Percentiles rank a stretch among this genome's conserved stretches.
phyloP scores from a whole-genome alignment of 53 echinoderm and acorn worm genomes.

The Luidia sarsii region DNA sequence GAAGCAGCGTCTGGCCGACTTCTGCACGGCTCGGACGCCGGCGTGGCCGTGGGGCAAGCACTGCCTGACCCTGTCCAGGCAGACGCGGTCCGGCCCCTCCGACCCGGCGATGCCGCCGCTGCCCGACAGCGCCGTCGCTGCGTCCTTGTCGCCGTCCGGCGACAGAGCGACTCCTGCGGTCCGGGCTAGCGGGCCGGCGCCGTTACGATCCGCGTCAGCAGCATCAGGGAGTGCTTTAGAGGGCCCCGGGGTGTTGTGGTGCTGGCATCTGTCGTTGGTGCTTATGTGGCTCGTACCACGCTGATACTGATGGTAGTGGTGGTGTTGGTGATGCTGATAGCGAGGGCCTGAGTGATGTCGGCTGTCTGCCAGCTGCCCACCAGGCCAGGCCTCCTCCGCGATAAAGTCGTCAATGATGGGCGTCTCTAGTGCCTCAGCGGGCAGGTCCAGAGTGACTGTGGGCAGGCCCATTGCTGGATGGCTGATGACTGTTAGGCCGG shows the following conservation, averaged over 20 bases:
- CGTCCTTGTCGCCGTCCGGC: not conserved
- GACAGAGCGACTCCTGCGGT: not conserved
- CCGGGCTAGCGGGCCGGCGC: conserved; percentile 24
- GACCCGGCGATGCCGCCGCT: conserved; percentile 7
- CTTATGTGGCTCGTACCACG: not conserved
- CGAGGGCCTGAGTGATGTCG: not conserved
- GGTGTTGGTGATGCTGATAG: not conserved
- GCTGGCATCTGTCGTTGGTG: conserved; percentile 29
- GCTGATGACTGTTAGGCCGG: not conserved
- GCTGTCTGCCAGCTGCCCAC: not conserved
- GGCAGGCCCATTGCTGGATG: conserved; percentile 47
- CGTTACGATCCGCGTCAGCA: not conserved
- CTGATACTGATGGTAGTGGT: not conserved
- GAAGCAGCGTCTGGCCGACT: conserved; percentile 69
- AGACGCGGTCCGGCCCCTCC: conserved; percentile 13
- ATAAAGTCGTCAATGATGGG: conserved; percentile 44
- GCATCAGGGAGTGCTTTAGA: not conserved
- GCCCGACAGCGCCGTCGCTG: conserved; percentile 7
- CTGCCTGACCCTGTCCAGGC: conserved; percentile 37
- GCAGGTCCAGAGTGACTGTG: conserved; percentile 39
- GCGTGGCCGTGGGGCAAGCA: conserved; percentile 64
- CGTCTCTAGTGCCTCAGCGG: conserved; percentile 35
- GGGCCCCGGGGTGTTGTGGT: conserved; percentile 24
- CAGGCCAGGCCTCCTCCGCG: conserved; percentile 9
- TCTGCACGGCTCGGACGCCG: conserved; percentile 67